These are phyloP conservation scores for Uromys caudimaculatus DNA, from an alignment of 2,797 vertebrate genomes.

Conservation along the genomic window DNA sequence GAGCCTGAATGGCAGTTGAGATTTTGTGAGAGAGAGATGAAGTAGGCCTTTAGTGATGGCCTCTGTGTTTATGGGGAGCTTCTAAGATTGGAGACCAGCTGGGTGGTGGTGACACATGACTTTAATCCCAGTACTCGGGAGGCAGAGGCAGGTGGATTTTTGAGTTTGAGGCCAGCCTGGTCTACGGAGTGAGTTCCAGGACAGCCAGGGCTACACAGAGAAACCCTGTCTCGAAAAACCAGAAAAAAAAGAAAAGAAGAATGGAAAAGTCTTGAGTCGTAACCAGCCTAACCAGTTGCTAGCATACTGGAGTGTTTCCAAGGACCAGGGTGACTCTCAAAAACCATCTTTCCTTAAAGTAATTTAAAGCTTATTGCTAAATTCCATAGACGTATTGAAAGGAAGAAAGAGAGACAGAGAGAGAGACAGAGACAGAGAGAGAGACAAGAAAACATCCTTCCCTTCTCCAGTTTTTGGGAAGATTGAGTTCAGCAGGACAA, in stretches of 20 bases:
- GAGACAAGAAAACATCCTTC: background rate
- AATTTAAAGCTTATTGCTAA: constrained; percentile 2
- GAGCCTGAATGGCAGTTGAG: background rate
- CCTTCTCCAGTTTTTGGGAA: constrained; percentile 4
- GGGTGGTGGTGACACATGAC: background rate
- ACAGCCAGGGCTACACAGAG: background rate
- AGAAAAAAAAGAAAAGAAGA: no score
- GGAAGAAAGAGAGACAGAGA: background rate
- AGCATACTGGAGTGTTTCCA: background rate
- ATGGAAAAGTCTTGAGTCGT: background rate
- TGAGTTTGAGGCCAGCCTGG: background rate
- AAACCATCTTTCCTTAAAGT: background rate
- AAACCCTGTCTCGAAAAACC: background rate
- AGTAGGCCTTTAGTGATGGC: background rate
- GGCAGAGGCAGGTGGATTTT: background rate
- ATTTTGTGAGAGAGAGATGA: background rate
- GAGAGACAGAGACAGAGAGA: no score
- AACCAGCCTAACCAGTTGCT: background rate
- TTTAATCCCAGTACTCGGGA: background rate
- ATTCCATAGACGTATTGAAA: background rate
- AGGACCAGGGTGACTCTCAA: background rate
- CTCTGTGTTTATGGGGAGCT: background rate
- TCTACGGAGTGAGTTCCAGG: background rate
- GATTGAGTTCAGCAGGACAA: background rate
- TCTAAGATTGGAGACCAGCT: background rate